phyloP scores from a whole-genome alignment of 2,113 vertebrate genomes.

The Notarius lentiginosus region DNA sequence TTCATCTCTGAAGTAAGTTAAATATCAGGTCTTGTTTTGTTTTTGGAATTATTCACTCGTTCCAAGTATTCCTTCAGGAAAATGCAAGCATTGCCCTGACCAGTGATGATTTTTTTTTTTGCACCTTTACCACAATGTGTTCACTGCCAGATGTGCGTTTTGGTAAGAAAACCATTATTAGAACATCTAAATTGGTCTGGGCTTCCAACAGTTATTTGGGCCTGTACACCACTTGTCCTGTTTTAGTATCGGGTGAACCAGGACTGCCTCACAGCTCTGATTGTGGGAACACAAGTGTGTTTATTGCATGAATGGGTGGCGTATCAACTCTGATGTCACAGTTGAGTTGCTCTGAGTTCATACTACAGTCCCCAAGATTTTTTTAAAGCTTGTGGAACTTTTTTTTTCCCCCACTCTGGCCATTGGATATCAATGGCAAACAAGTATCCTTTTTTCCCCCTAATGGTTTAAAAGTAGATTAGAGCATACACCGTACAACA shows the following conservation, averaged over 20 bases:
- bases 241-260: neutral
- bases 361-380: slow-evolving; percentile 1
- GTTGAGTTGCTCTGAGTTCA: slow-evolving; percentile 1
- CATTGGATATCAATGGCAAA: neutral
- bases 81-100: neutral
- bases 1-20: neutral
- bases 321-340: neutral
- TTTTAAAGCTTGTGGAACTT: neutral
- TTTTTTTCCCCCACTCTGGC: neutral
- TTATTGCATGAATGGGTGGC: slow-evolving; percentile 1
- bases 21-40: neutral
- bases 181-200: slow-evolving; percentile 14
- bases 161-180: neutral
- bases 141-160: slow-evolving; percentile 15
- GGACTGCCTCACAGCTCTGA: neutral
- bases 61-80: neutral
- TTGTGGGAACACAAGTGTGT: slow-evolving; percentile 7
- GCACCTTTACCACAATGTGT: neutral
- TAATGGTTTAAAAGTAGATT: neutral
- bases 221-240: neutral
- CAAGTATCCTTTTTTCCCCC: neutral
- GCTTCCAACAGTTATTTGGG: neutral
- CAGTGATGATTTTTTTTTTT: slow-evolving; percentile 10
- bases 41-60: neutral
- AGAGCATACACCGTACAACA: neutral